phyloP scores from a whole-genome alignment of 2,797 vertebrate genomes.

The Hyperoplus lanceolatus region DNA sequence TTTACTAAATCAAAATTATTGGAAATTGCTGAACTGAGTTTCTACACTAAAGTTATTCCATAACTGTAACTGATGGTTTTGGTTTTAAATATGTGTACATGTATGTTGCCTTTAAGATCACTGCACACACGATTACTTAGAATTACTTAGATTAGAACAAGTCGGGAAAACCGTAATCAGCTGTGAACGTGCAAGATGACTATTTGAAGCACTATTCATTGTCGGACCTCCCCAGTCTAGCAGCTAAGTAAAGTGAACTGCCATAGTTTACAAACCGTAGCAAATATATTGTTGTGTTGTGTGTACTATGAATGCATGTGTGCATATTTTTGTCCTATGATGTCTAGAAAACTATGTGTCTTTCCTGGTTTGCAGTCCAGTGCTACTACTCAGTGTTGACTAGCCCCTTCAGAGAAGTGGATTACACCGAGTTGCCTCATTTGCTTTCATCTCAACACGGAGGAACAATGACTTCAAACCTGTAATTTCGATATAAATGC shows the following conservation, averaged over 20 bases:
- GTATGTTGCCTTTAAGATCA: background rate
- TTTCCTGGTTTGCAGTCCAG: conserved; percentile 29
- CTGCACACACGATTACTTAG: background rate
- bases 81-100: background rate
- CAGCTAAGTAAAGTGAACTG: background rate
- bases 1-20: background rate
- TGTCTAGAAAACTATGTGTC: conserved; percentile 11
- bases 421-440: conserved; percentile 67
- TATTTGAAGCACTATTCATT: background rate
- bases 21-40: background rate
- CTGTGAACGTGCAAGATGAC: conserved; percentile 13
- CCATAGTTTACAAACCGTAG: background rate
- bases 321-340: conserved; percentile 3
- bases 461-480: conserved; percentile 51
- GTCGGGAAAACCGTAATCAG: background rate
- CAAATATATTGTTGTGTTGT: background rate
- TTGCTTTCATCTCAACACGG: conserved; percentile 56
- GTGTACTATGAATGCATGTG: background rate
- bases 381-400: conserved; percentile 46
- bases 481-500: conserved; percentile 39
- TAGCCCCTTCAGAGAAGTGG: conserved; percentile 30
- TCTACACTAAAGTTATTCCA: background rate
- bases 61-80: background rate
- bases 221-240: background rate
- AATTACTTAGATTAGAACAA: no score